Percentiles rank a stretch among this genome's conserved stretches.
Conservation (phyloP, 92 coral and sea anemone genomes). For the Siderastrea siderea region DNA sequence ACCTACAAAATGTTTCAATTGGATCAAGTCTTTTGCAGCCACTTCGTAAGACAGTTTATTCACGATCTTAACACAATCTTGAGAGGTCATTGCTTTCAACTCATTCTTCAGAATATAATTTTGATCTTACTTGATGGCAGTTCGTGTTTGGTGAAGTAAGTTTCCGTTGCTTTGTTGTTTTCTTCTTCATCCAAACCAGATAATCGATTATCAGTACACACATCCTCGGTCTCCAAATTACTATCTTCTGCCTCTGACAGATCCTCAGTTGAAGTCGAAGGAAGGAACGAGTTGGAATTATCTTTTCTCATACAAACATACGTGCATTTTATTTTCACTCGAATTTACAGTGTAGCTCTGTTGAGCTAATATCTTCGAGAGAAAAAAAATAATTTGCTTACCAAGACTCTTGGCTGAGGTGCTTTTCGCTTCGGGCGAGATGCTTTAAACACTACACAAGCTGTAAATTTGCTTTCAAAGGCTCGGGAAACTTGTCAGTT, state of each 20-base stretch:
- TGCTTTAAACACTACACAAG: conserved; percentile 47
- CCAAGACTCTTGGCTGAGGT: conserved; percentile 43
- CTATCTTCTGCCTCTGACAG: background rate
- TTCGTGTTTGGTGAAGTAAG: conserved; percentile 54
- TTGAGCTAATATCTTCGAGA: too few relatives aligned
- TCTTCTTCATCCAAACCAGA: background rate
- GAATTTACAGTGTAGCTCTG: too few relatives aligned
- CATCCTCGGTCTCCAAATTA: too few relatives aligned
- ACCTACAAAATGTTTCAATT: conserved; percentile 63
- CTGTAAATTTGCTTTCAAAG: conserved; percentile 71
- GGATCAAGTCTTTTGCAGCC: conserved; percentile 26
- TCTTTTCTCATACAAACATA: conserved; percentile 22
- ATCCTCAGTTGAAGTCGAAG: conserved; percentile 1
- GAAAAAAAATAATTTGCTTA: too few relatives aligned
- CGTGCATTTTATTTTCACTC: too few relatives aligned
- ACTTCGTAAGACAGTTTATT: conserved; percentile 64
- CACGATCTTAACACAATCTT: conserved; percentile 26
- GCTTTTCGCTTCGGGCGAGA: conserved; percentile 52
- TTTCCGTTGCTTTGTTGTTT: conserved; percentile 45
- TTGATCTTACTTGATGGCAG: conserved; percentile 54
- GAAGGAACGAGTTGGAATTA: conserved; percentile 7
- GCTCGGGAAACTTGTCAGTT: conserved; percentile 65
- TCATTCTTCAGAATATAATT: conserved; percentile 39
- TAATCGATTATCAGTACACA: too few relatives aligned
- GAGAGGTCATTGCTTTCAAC: background rate